These are phyloP conservation scores for Mylabris sibirica DNA, from an alignment of 2,888 invertebrate species.

Conservation along the genomic window DNA sequence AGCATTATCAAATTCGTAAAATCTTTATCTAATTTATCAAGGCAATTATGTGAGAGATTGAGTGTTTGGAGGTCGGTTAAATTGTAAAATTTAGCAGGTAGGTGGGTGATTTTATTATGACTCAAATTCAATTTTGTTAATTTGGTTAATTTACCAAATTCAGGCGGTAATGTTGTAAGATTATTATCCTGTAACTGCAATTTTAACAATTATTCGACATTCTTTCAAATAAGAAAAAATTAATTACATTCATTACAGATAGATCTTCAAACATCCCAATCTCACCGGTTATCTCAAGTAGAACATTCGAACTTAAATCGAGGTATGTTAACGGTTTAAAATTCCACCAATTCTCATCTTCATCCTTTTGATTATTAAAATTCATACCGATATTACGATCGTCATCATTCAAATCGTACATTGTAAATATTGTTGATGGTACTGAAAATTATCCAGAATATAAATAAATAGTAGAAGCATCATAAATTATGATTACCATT, in stretches of 20 bases:
- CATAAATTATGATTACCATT: slow-evolving; percentile 66
- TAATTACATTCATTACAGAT: slow-evolving; percentile 72
- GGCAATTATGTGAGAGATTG: slow-evolving; percentile 77
- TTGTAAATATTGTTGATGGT: slow-evolving; percentile 76
- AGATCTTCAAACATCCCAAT: slow-evolving; percentile 73
- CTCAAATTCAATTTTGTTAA: slow-evolving; percentile 73
- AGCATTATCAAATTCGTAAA: slow-evolving; percentile 83
- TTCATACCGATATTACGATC: slow-evolving; percentile 68
- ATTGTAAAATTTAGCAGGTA: slow-evolving; percentile 74
- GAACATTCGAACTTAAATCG: slow-evolving; percentile 78
- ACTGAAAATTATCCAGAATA: slow-evolving; percentile 61
- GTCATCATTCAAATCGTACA: slow-evolving; percentile 73
- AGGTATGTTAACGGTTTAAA: slow-evolving; percentile 78
- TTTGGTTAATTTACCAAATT: slow-evolving; percentile 75
- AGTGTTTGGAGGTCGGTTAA: slow-evolving; percentile 75
- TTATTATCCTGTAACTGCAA: slow-evolving; percentile 88
- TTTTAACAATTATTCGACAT: slow-evolving; percentile 33
- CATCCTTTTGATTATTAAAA: slow-evolving; percentile 64
- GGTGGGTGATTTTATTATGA: slow-evolving; percentile 70
- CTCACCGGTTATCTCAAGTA: slow-evolving; percentile 70
- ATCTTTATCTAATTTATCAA: slow-evolving; percentile 72
- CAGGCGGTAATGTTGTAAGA: slow-evolving; percentile 73
- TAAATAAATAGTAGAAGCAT: not conserved
- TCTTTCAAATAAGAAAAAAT: not conserved
- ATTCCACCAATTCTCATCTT: slow-evolving; percentile 79